Conservation (phyloP, 2,888 invertebrate genomes). For the Cephus rjabovi region DNA sequence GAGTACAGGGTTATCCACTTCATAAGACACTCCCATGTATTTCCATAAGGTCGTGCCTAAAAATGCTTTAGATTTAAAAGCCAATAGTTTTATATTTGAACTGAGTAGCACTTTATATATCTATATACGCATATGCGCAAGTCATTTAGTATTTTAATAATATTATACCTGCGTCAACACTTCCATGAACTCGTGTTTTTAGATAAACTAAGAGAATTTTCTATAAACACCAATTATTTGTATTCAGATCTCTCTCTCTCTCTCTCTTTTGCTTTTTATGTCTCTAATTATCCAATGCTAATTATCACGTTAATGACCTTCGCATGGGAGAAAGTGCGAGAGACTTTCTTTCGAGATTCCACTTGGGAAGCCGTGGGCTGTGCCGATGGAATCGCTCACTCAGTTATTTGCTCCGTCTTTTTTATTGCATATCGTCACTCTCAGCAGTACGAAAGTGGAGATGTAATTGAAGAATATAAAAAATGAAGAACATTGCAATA, state of each 20-base stretch:
- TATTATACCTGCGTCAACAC: not conserved
- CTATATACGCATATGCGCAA: not conserved
- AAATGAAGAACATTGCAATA: not conserved
- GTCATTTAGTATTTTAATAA: not conserved
- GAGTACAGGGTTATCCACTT: not conserved
- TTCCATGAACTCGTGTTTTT: not conserved
- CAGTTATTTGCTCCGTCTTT: conserved; percentile 11
- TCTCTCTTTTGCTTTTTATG: not conserved
- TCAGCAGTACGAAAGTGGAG: not conserved
- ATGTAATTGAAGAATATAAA: not conserved
- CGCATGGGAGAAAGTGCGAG: conserved; percentile 49
- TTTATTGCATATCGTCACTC: conserved; percentile 17
- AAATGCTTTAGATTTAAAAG: not conserved
- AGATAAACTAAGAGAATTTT: not conserved
- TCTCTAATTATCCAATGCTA: not conserved
- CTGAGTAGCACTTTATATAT: not conserved
- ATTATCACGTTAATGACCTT: conserved; percentile 59
- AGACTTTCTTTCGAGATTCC: conserved; percentile 11
- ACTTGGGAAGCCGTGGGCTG: conserved; percentile 17
- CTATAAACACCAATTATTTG: not conserved
- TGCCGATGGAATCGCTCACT: not conserved
- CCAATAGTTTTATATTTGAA: not conserved
- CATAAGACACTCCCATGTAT: not conserved
- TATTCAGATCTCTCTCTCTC: not conserved
- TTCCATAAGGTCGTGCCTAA: not conserved